Evolutionary conservation across 2,113 vertebrate genomes (phyloP).

Genomic region (Proteles cristata): DNA sequence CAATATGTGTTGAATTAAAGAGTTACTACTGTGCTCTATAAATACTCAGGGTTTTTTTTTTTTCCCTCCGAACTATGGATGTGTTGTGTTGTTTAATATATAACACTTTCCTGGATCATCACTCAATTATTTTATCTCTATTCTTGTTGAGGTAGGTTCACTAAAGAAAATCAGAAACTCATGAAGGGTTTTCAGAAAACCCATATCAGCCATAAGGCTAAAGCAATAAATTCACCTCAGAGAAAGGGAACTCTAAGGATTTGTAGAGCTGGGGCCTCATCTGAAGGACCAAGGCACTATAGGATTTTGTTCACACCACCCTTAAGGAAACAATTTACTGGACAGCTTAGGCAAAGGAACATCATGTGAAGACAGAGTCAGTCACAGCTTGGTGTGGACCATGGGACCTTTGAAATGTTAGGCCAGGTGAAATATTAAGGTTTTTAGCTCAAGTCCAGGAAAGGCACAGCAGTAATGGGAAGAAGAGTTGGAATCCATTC

Average conservation of each 20-base stretch:
- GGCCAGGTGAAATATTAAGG: not conserved
- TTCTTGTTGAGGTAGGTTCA: not conserved
- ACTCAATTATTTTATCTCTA: not conserved
- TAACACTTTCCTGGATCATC: not conserved
- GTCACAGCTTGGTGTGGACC: not conserved
- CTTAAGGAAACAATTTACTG: not conserved
- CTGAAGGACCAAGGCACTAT: not conserved
- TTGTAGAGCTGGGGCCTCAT: not conserved
- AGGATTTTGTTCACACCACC: not conserved
- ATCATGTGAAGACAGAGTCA: not conserved
- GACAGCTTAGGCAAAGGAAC: not conserved
- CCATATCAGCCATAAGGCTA: not conserved
- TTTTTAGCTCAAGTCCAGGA: not conserved
- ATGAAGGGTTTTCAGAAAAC: not conserved
- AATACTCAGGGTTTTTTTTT: not conserved
- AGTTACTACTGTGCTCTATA: not conserved
- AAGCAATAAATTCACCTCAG: not conserved
- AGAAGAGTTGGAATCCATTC: not conserved
- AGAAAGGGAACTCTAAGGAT: not conserved
- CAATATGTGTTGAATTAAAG: not conserved
- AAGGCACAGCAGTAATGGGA: not conserved
- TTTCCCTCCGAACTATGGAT: not conserved
- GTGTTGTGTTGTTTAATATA: not conserved
- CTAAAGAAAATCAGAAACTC: not conserved
- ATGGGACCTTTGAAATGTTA: not conserved